phyloP scores from a whole-genome alignment of 2,113 vertebrate species.

The Dipodomys stephensi region DNA sequence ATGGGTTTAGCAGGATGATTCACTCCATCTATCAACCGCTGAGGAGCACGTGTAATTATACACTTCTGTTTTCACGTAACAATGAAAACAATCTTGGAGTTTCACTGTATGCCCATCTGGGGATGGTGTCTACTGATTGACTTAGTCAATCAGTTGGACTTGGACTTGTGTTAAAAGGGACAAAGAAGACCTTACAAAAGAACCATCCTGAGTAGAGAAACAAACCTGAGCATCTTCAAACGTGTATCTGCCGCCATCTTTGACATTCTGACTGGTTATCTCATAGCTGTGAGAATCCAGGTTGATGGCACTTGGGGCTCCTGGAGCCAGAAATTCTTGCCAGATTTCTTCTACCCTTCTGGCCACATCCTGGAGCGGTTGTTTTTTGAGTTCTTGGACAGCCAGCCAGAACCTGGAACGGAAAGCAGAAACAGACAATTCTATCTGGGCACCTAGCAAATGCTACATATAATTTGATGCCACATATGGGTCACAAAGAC shows the following conservation, averaged over 20 bases:
- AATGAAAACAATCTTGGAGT: not conserved
- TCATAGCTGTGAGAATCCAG: constrained; percentile 98
- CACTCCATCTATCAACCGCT: not conserved
- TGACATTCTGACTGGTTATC: constrained; percentile 97
- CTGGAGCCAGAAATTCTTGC: constrained; percentile 97
- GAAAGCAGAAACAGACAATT: constrained; percentile 39
- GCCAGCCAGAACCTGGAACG: constrained; percentile 94
- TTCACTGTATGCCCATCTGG: not conserved
- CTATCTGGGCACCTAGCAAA: not conserved
- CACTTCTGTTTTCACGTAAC: not conserved
- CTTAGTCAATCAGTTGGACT: not conserved
- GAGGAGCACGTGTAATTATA: not conserved
- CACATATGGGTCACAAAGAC: not conserved
- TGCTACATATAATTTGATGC: not conserved
- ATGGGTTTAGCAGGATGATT: not conserved
- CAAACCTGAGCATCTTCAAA: constrained; percentile 98
- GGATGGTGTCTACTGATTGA: not conserved
- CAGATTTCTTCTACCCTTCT: constrained; percentile 95
- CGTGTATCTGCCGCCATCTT: constrained; percentile 96
- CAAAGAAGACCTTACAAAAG: not conserved
- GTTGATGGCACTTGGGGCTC: constrained; percentile 96
- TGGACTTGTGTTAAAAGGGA: not conserved
- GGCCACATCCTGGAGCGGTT: constrained; percentile 93
- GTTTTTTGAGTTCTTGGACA: constrained; percentile 96
- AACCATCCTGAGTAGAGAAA: not conserved